Conservation (phyloP, 2,113 vertebrate genomes). For the Scortum barcoo region DNA sequence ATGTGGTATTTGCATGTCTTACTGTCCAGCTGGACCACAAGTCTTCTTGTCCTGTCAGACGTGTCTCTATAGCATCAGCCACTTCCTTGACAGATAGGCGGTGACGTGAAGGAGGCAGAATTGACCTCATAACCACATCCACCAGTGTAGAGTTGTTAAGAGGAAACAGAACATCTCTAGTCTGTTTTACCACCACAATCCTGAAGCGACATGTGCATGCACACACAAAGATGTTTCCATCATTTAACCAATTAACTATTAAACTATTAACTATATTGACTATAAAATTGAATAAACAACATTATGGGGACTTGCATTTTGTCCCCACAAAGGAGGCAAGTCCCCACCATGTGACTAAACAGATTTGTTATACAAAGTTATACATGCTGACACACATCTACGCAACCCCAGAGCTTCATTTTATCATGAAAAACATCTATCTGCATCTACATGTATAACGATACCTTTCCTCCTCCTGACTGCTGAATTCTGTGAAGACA, state of each 20-base stretch:
- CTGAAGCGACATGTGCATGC: too few species aligned
- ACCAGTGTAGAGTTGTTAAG: slow-evolving; percentile 74
- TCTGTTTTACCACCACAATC: slow-evolving; percentile 81
- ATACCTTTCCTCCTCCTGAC: slow-evolving; percentile 73
- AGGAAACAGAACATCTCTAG: slow-evolving; percentile 10
- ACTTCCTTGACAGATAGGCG: slow-evolving; percentile 72
- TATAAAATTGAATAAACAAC: too few species aligned
- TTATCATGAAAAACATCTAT: not conserved
- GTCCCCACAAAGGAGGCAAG: too few species aligned
- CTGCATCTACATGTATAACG: not conserved
- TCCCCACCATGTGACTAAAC: too few species aligned
- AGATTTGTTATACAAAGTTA: too few species aligned
- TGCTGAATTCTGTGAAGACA: slow-evolving; percentile 72
- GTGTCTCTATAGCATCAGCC: slow-evolving; percentile 64
- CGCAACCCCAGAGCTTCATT: not conserved
- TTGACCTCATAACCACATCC: slow-evolving; percentile 75
- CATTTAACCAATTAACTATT: too few species aligned
- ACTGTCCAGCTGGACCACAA: slow-evolving; percentile 84
- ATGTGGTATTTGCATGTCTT: not conserved
- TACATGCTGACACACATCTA: not conserved
- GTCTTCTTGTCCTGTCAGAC: slow-evolving; percentile 46
- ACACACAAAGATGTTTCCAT: too few species aligned
- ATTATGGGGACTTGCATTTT: too few species aligned
- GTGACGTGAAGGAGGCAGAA: slow-evolving; percentile 69
- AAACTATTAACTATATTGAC: too few species aligned